Percentiles rank a stretch among this genome's conserved stretches.
Conservation (phyloP, 2,888 invertebrate species). For the Hyles lineata region DNA sequence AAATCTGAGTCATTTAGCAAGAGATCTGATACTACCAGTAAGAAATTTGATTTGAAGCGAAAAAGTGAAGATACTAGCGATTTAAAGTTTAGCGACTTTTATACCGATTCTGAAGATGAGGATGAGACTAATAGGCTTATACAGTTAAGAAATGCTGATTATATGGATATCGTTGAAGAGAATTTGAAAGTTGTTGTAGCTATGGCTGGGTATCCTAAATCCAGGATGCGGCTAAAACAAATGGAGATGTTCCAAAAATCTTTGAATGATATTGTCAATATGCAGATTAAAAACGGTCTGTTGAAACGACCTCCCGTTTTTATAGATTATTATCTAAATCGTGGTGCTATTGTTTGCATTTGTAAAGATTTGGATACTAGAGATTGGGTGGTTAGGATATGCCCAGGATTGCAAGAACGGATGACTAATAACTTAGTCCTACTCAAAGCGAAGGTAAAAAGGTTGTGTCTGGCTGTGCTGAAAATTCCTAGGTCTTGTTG, state of each 20-base stretch:
- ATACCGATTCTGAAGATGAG: conserved; percentile 66
- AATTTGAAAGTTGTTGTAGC: conserved; percentile 69
- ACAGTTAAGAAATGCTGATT: conserved; percentile 68
- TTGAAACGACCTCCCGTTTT: conserved; percentile 66
- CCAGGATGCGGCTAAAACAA: conserved; percentile 68
- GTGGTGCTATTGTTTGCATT: conserved; percentile 74
- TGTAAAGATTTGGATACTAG: conserved; percentile 71
- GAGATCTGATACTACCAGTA: conserved; percentile 59
- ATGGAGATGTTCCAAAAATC: conserved; percentile 70
- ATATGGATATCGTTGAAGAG: conserved; percentile 71
- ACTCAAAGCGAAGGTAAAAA: conserved; percentile 67
- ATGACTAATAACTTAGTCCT: conserved; percentile 69
- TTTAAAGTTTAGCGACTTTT: conserved; percentile 65
- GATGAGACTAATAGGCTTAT: conserved; percentile 73
- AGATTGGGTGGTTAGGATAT: conserved; percentile 73
- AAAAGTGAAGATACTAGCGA: conserved; percentile 55
- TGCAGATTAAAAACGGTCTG: conserved; percentile 71
- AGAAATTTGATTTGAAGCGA: conserved; percentile 48
- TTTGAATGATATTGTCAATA: conserved; percentile 68
- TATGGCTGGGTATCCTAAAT: conserved; percentile 71
- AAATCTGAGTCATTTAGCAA: conserved; percentile 48
- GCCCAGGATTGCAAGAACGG: conserved; percentile 72
- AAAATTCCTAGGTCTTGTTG: conserved; percentile 68
- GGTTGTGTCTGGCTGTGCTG: conserved; percentile 68
- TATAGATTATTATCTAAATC: conserved; percentile 72